Evolutionary conservation across 2,888 invertebrate genomes (phyloP), one percentile per base, ranked within the genome.

Genomic region (Pristionchus fissidentatus): DNA sequence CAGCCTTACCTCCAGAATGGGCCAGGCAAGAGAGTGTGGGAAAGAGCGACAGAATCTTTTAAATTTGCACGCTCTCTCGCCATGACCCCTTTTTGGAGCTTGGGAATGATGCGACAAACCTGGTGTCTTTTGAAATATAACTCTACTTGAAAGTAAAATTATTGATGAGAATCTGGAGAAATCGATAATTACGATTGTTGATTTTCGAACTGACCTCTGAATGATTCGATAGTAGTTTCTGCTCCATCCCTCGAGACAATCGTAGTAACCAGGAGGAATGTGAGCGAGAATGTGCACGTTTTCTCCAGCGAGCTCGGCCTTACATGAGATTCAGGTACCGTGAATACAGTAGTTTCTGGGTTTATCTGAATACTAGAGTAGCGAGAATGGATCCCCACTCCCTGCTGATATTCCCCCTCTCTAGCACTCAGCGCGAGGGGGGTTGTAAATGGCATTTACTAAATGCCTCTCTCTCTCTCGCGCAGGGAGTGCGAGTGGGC

Each of bases 221-320:
- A 93, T 87, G 81, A 94, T 93, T 57, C 92, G 91, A 85, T 93
- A 93, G 85, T 93, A 93, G 93, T 98, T 98, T 87, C 96, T 95
- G 7, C 97, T 97, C 96, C 96, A 97, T 0, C 95, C 94, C 55
- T 94, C 93, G 83, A 95, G 94, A 86, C 96, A 95, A 86, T 95
- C 95, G 22, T 93, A 91, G 5, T 94, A 94, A 15, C 96, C 96
- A 0, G 96, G 95, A 0, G 96, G 96, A 75, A 97, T 95, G 91
- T 97, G 97, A 0, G 95, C 95, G 79, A 97, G 93, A 52, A 97
- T 95, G 90, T 97, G 96, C 0, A 97, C 91, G 89, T 94, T 94
- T 92, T 96, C 96, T 0, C 94, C 94, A 0, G 94, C 94, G 46
- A 93, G 91, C 92, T 97, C 97, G 0, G 97, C 95, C 85, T 86